Evolutionary conservation across 2,888 invertebrate species (phyloP).

Genomic region (Atethmia centrago): DNA sequence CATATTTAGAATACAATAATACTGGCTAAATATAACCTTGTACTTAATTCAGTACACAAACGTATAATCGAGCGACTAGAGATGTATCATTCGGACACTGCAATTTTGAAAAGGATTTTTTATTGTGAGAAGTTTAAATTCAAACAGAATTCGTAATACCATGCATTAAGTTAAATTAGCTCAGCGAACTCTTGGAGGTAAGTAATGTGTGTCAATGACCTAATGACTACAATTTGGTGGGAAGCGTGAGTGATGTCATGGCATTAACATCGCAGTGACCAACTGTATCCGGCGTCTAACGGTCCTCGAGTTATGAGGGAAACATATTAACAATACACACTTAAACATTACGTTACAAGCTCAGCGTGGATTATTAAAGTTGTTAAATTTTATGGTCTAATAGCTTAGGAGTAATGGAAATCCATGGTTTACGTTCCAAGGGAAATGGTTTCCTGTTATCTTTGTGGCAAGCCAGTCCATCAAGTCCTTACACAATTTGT

Average conservation of each 20-base stretch:
- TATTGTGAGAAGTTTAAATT: constrained; percentile 2
- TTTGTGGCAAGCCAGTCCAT: not conserved
- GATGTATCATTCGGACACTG: not conserved
- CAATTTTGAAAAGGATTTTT: constrained; percentile 17
- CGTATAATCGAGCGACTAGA: not conserved
- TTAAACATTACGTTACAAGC: constrained; percentile 50
- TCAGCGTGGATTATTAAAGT: constrained; percentile 47
- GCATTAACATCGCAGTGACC: constrained; percentile 67
- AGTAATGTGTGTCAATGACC: constrained; percentile 76
- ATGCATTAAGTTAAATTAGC: constrained; percentile 66
- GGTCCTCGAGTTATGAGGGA: constrained; percentile 58
- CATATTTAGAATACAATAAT: constrained; percentile 41
- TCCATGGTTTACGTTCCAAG: constrained; percentile 16
- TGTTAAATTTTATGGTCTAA: constrained; percentile 45
- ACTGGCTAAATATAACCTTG: constrained; percentile 25
- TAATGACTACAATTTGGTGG: constrained; percentile 74
- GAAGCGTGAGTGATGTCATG: constrained; percentile 73
- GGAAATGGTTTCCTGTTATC: constrained; percentile 19
- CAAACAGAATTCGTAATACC: constrained; percentile 43
- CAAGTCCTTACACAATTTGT: not conserved
- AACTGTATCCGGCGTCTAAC: constrained; percentile 71
- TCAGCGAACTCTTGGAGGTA: constrained; percentile 66
- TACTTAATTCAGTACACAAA: constrained; percentile 33
- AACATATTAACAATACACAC: constrained; percentile 64
- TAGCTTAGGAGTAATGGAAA: constrained; percentile 30